Percentiles rank a stretch among this genome's conserved stretches.
These are phyloP conservation scores for Novumbra hubbsi DNA, from an alignment of 2,797 vertebrate genomes.

Conservation along the genomic window DNA sequence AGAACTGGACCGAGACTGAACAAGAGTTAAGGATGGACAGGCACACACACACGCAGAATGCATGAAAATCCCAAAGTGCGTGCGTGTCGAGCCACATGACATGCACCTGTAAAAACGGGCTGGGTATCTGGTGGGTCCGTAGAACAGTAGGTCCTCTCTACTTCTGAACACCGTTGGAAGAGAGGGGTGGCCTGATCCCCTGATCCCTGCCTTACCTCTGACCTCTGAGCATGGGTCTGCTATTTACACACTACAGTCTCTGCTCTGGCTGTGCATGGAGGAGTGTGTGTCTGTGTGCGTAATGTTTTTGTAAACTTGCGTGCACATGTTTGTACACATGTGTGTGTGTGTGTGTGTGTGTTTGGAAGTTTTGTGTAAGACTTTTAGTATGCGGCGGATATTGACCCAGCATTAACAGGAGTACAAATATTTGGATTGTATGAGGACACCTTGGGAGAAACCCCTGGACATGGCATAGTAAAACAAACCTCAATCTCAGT, in stretches of 20 bases:
- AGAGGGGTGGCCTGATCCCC: slow-evolving; percentile 7
- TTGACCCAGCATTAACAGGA: slow-evolving; percentile 72
- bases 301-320: neutral
- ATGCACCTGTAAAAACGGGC: slow-evolving; percentile 70
- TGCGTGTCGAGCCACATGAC: slow-evolving; percentile 52
- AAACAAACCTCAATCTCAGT: slow-evolving; percentile 69
- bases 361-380: slow-evolving; percentile 16
- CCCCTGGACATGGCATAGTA: slow-evolving; percentile 53
- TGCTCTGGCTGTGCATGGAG: neutral
- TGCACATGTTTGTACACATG: neutral
- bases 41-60: neutral
- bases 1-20: neutral
- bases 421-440: slow-evolving; percentile 73
- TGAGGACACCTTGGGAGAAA: slow-evolving; percentile 61
- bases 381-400: slow-evolving; percentile 55
- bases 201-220: slow-evolving; percentile 31
- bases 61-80: neutral
- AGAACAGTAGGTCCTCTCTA: slow-evolving; percentile 46
- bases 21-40: neutral
- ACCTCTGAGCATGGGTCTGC: slow-evolving; percentile 23
- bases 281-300: slow-evolving; percentile 2
- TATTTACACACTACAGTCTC: slow-evolving; percentile 19
- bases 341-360: slow-evolving; percentile 13
- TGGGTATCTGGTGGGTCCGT: slow-evolving; percentile 32
- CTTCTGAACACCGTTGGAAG: slow-evolving; percentile 44